These are phyloP conservation scores for Budorcas taxicolor DNA, from an alignment of 2,113 vertebrate species.

Conservation along the genomic window DNA sequence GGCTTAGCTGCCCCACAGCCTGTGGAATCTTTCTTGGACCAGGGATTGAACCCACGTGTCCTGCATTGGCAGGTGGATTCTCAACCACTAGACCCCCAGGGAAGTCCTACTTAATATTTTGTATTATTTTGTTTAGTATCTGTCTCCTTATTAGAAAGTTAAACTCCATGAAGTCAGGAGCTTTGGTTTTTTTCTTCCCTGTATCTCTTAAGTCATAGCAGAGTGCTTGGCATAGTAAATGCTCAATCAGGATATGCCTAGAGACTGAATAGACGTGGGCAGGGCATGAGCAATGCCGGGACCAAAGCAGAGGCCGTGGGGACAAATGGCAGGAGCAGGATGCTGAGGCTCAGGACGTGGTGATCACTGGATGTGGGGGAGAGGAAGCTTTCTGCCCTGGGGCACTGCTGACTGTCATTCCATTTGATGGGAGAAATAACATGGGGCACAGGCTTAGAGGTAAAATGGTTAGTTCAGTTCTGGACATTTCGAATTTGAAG, in stretches of 20 bases:
- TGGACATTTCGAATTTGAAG: background rate
- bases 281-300: background rate
- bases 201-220: background rate
- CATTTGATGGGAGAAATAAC: background rate
- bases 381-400: background rate
- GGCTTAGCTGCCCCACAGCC: background rate
- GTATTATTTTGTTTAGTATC: background rate
- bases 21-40: background rate
- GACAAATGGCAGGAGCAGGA: too few relatives aligned
- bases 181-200: background rate
- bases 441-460: rapidly evolving
- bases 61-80: background rate
- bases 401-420: background rate
- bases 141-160: background rate
- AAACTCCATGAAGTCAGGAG: background rate
- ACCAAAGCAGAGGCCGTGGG: background rate
- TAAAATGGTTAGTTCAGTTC: background rate
- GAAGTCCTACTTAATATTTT: background rate
- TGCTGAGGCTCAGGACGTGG: background rate
- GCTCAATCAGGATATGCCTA: background rate
- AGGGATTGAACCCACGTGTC: background rate
- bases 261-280: background rate
- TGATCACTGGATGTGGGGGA: background rate
- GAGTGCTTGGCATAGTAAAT: background rate
- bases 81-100: background rate